phyloP scores from a whole-genome alignment of 2,888 invertebrate genomes.

The Tenodera sinensis region DNA sequence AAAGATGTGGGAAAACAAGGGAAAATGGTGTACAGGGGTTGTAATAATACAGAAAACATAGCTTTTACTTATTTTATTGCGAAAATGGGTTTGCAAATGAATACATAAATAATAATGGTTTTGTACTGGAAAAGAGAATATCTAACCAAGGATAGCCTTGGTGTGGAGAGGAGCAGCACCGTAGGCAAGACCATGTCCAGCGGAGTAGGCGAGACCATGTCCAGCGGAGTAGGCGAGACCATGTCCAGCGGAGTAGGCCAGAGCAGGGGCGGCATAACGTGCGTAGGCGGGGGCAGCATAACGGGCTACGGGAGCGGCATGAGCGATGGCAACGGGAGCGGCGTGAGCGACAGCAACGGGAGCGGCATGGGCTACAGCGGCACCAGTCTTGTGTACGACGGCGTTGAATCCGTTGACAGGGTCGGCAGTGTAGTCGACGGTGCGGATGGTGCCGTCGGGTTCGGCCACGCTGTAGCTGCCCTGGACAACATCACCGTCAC shows the following conservation, averaged over 20 bases:
- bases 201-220: conserved; percentile 2
- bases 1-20: too few relatives aligned
- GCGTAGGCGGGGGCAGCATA: conserved; percentile 45
- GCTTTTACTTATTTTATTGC: background rate
- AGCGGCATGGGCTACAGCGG: background rate
- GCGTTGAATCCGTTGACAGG: conserved; percentile 21
- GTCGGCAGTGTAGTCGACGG: conserved; percentile 13
- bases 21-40: too few relatives aligned
- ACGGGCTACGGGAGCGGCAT: conserved; percentile 46
- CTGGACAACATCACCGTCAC: conserved; percentile 15
- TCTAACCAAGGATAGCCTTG: background rate
- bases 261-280: conserved; percentile 38
- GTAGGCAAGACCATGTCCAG: conserved; percentile 25
- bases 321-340: conserved; percentile 39
- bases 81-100: background rate
- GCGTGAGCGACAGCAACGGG: background rate
- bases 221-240: conserved; percentile 5
- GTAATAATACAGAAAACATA: background rate
- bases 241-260: too few relatives aligned
- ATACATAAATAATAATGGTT: background rate
- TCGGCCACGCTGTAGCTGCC: conserved; percentile 12
- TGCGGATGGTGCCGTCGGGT: conserved; percentile 17
- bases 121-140: background rate
- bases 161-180: background rate
- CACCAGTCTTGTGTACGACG: conserved; percentile 1